phyloP scores from a whole-genome alignment of 2,113 vertebrate genomes.

The Eupsittula cactorum region DNA sequence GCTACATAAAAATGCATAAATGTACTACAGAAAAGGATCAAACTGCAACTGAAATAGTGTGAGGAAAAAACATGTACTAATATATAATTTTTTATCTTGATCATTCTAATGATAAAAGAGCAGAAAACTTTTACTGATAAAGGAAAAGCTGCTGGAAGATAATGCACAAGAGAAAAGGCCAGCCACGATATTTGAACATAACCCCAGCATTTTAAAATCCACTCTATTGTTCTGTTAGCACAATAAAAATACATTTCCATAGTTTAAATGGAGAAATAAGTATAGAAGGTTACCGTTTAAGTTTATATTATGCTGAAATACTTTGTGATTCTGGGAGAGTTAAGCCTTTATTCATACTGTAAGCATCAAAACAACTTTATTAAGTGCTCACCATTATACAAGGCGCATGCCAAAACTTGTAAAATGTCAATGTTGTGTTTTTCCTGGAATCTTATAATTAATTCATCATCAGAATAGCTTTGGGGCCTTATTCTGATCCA shows the following conservation, averaged over 20 bases:
- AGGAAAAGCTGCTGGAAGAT: not conserved
- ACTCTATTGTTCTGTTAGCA: not conserved
- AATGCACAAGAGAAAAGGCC: not conserved
- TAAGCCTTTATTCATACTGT: not conserved
- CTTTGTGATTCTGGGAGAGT: not conserved
- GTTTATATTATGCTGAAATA: not conserved
- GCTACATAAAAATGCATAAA: not conserved
- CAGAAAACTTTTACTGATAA: not conserved
- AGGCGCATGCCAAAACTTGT: conserved; percentile 41
- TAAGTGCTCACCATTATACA: conserved; percentile 14
- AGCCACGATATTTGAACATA: not conserved
- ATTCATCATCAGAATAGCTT: conserved; percentile 65
- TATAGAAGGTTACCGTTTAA: not conserved
- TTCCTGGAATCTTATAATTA: conserved; percentile 56
- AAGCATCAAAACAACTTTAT: conserved; percentile 43
- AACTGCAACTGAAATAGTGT: not conserved
- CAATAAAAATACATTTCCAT: not conserved
- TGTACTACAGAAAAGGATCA: not conserved
- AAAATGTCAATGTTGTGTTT: conserved; percentile 47
- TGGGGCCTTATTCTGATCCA: conserved; percentile 46
- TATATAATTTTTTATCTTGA: not conserved
- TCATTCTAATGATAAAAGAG: not conserved
- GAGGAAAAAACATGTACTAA: not conserved
- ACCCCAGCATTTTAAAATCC: not conserved
- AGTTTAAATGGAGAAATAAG: not conserved